Conservation (phyloP, 2,888 invertebrate genomes). For the Aplocera efformata region DNA sequence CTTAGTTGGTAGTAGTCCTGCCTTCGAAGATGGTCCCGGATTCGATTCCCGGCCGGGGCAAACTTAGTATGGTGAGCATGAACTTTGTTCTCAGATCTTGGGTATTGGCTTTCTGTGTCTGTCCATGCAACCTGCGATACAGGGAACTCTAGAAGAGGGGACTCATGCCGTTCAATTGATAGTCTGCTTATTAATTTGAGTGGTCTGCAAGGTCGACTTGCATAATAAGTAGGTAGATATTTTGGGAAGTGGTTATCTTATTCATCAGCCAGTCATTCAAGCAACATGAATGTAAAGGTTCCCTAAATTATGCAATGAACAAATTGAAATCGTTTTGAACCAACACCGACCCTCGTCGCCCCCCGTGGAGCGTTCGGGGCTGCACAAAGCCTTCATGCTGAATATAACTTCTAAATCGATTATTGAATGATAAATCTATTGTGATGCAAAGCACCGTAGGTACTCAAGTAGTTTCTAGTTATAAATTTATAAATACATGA, state of each 20-base stretch:
- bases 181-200: no score
- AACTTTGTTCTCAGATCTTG: no score
- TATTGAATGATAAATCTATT: conserved; percentile 36
- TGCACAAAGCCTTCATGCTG: conserved; percentile 36
- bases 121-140: no score
- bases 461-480: no score
- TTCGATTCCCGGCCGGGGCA: no score
- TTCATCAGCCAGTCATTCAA: conserved; percentile 42
- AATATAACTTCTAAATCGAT: conserved; percentile 27
- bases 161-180: no score
- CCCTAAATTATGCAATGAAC: conserved; percentile 68
- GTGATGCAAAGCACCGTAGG: conserved; percentile 14
- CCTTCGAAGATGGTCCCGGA: no score
- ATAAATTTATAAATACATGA: conserved; percentile 6
- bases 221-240: conserved; percentile 34
- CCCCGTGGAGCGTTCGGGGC: conserved; percentile 50
- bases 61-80: no score
- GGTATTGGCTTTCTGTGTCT: no score
- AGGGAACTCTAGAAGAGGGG: no score
- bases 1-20: no score
- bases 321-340: conserved; percentile 66
- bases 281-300: conserved; percentile 59
- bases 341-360: conserved; percentile 49
- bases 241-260: conserved; percentile 54
- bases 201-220: conserved; percentile 48